phyloP scores from a whole-genome alignment of 2,797 vertebrate species.

The Thunnus albacares region DNA sequence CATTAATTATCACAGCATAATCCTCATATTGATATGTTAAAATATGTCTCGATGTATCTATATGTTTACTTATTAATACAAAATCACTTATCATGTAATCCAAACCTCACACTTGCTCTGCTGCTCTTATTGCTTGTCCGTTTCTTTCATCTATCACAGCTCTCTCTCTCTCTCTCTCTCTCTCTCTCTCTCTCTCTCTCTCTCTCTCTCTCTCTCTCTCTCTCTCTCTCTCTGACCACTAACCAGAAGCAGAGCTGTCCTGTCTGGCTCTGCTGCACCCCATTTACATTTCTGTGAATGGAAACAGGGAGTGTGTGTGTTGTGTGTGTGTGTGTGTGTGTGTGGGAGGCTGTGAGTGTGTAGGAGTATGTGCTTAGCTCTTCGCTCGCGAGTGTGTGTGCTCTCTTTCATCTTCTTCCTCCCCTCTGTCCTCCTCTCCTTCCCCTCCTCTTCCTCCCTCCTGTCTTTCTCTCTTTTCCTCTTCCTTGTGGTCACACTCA shows the following conservation, averaged over 20 bases:
- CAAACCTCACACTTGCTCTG: too few relatives aligned
- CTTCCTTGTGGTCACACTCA: neutral
- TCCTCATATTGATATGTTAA: too few relatives aligned
- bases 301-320: constrained; percentile 50
- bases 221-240: constrained; percentile 34
- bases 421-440: neutral
- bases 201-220: constrained; percentile 22
- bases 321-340: constrained; percentile 27
- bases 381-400: constrained; percentile 7
- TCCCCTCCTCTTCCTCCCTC: neutral
- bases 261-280: constrained; percentile 64
- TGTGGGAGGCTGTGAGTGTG: constrained; percentile 16
- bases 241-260: constrained; percentile 62
- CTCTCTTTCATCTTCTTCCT: constrained; percentile 52
- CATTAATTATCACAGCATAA: too few relatives aligned
- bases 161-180: too few relatives aligned
- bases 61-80: too few relatives aligned
- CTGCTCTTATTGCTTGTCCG: too few relatives aligned
- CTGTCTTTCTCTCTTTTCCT: neutral
- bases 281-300: constrained; percentile 77
- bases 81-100: too few relatives aligned
- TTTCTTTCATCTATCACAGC: neutral
- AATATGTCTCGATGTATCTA: too few relatives aligned
- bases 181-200: constrained; percentile 17
- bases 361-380: constrained; percentile 6